A percentile compares a stretch with the other conserved stretches of the same genome.
Evolutionary conservation across 1,140 invertebrate genomes (phyloP).

Genomic region (Ceratina australensis): DNA sequence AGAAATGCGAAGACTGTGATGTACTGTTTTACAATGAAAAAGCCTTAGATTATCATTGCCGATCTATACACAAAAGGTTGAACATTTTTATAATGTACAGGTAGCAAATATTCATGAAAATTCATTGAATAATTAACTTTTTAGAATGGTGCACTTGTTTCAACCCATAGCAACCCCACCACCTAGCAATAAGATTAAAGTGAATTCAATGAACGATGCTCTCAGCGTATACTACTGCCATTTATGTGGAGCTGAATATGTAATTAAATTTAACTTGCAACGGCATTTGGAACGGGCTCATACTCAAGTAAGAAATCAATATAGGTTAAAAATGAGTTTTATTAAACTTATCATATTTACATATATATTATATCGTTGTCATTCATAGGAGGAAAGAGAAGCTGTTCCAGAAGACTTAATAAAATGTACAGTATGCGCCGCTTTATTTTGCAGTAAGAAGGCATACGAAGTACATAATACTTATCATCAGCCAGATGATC

Average conservation of each 20-base stretch:
- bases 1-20: slow-evolving; percentile 81
- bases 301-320: slow-evolving; percentile 62
- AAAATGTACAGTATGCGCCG: slow-evolving; percentile 84
- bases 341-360: slow-evolving; percentile 6
- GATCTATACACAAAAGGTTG: slow-evolving; percentile 82
- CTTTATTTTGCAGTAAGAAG: slow-evolving; percentile 84
- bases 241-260: slow-evolving; percentile 85
- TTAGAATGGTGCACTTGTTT: slow-evolving; percentile 79
- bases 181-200: slow-evolving; percentile 81
- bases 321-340: slow-evolving; percentile 5
- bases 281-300: slow-evolving; percentile 83
- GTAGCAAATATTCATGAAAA: slow-evolving; percentile 16
- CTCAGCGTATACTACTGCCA: slow-evolving; percentile 84
- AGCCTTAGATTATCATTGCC: slow-evolving; percentile 83
- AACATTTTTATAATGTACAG: neutral
- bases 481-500: slow-evolving; percentile 83
- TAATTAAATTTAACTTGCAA: slow-evolving; percentile 85
- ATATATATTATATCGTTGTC: slow-evolving; percentile 20
- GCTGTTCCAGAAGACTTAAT: slow-evolving; percentile 80
- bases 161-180: slow-evolving; percentile 80
- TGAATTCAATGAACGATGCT: slow-evolving; percentile 81
- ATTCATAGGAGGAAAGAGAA: slow-evolving; percentile 79
- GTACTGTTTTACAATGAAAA: slow-evolving; percentile 81
- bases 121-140: slow-evolving; percentile 45
- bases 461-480: slow-evolving; percentile 84